These are phyloP conservation scores for Cliona cf. orientalis DNA, from an alignment of 37 sponge, comb jelly and placozoan genomes.

Conservation along the genomic window DNA sequence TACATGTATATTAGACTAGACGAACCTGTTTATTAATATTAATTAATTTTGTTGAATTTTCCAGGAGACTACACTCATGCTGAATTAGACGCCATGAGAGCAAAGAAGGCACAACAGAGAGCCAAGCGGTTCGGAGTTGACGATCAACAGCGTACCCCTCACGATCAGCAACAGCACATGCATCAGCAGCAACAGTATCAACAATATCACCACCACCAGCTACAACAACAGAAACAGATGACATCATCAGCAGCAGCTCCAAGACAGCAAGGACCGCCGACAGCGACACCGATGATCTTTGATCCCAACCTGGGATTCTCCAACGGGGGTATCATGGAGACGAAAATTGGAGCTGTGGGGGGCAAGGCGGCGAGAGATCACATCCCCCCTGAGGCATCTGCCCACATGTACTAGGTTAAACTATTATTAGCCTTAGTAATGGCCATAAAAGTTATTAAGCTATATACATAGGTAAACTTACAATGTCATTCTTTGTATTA, in stretches of 20 bases:
- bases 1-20: background rate
- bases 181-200: background rate
- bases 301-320: constrained; percentile 21
- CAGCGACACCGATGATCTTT: background rate
- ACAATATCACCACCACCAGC: background rate
- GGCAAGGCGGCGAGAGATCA: background rate
- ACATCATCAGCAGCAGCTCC: background rate
- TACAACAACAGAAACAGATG: too few species aligned
- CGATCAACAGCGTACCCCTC: too few species aligned
- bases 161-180: too few species aligned
- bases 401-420: constrained; percentile 47
- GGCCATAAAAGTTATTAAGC: too few species aligned
- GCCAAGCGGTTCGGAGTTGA: constrained; percentile 11
- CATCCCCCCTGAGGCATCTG: constrained; percentile 6
- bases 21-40: background rate
- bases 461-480: background rate
- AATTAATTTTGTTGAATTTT: background rate
- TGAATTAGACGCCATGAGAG: constrained; percentile 41
- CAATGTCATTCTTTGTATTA: background rate
- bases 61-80: constrained; percentile 57
- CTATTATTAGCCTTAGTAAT: too few species aligned
- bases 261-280: background rate
- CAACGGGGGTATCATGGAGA: constrained; percentile 37
- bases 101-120: constrained; percentile 43
- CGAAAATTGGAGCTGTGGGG: constrained; percentile 37